Evolutionary conservation across 2,888 invertebrate species (phyloP), one percentile per base, ranked within the genome.

Genomic region (Frankliniella fusca): DNA sequence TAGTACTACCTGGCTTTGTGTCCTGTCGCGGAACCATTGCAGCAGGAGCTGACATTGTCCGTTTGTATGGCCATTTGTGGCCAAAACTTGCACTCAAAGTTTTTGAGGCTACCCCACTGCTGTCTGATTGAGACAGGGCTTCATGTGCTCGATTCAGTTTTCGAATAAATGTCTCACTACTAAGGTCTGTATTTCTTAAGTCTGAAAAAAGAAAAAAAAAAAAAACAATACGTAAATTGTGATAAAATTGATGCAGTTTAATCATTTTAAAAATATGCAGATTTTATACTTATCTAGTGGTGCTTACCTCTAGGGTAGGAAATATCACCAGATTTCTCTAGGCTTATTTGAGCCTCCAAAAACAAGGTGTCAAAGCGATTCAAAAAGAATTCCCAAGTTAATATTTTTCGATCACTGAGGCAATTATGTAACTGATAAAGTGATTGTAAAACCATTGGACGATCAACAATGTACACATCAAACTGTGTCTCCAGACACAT

Each of bases 401-500:
- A 90, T 83, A 99, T 95, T 86, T 93, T 93, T 80, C 97, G 91
- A 88, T 98, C 96, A 85, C 95, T 95, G 50, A 99, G 91, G 3
- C 96, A 94, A 87, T 97, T 97, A 87, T 97, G 96, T 10, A 99
- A 91, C 87, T 98, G 96, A 88, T 97, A 97, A 82, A 99, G 92
- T 2, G 97, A 95, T 88, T 98, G 97, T 76, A 99, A 91, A 50
- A 99, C 96, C 92, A 99, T 95, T 0, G 98, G 97, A 76, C 99
- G 92, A 89, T 99, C 99, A 83, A 96, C 94, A 83, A 98, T 97
- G 84, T 99, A 97, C 83, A 95, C 92, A 90, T 99, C 99, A 90
- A 99, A 99, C 90, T 99, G 99, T 0, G 96, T 95, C 90, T 99
- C 99, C 89, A 99, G 89, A 88, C 99, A 99, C 90, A 94, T 93